Base-by-base conservation (phyloP, 1,140 invertebrate genomes). In the Homalodisca vitripennis region DNA sequence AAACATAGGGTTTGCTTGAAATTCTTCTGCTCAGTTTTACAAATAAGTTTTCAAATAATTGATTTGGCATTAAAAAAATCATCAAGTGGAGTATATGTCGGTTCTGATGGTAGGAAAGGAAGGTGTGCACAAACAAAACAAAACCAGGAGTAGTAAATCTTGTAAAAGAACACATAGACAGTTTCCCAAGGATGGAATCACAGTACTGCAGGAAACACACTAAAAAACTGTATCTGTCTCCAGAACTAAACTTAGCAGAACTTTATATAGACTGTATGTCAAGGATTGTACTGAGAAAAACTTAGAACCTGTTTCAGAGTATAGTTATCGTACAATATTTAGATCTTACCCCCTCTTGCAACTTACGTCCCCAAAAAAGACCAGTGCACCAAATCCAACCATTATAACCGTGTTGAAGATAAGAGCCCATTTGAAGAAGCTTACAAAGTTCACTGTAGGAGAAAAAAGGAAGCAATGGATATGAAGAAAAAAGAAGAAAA, bases 161-260 rank as follows among this genome's bases (percentile, higher is more conserved):
- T 51, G 71, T 73, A 34, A 57, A 31, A 41, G 47, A 71, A 46
- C 74, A 75, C 64, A 75, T 76, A 27, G 55, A 74, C 46, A 69
- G 63, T 41, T 74, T 76, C 41, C 71, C 72, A 22, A 64, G 31
- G 2, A 63, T 76, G 20, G 70, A 74, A 46, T 74, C 70, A 3
- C 73, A 76, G 63, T 75, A 76, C 64, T 75, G 74, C 60, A 62
- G 74, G 17, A 70, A 71, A 63, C 48, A 62, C 30, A 72, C 69
- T 17, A 70, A 74, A 34, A 72, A 69, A 24, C 22, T 48, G 29
- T 75, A 70, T 63, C 46, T 76, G 1, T 73, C 74, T 30, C 67
- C 70, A 65, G 67, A 69, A 32, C 55, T 75, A 13, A 72, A 67
- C 20, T 57, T 76, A 14, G 31, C 47, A 0, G 65, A 71, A 68